Conservation (phyloP, 2,113 vertebrate species). For the Trogon surrucura region DNA sequence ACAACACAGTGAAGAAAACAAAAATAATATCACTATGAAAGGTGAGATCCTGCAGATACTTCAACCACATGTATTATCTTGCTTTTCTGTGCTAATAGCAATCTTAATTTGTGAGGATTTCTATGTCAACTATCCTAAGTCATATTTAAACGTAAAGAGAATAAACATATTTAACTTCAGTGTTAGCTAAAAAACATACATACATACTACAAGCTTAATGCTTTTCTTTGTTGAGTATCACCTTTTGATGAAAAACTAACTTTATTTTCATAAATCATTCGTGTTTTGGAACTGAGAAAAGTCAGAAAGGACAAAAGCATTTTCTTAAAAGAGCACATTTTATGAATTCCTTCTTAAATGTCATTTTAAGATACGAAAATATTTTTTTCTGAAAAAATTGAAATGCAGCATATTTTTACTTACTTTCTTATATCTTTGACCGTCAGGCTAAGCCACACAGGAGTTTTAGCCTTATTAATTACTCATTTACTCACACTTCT, state of each 20-base stretch:
- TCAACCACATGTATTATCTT: neutral
- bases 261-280: neutral
- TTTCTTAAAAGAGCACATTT: neutral
- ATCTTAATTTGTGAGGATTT: neutral
- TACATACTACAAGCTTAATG: neutral
- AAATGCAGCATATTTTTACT: neutral
- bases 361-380: neutral
- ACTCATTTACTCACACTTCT: neutral
- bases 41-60: neutral
- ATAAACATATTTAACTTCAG: neutral
- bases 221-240: neutral
- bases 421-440: neutral
- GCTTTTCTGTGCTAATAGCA: neutral
- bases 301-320: neutral
- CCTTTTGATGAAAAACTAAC: neutral
- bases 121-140: neutral
- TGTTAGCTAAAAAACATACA: neutral
- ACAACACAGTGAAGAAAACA: neutral
- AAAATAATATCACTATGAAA: neutral
- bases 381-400: neutral
- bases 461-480: neutral
- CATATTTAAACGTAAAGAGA: neutral
- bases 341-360: neutral
- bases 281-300: neutral
- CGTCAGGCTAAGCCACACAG: neutral